phyloP scores from a whole-genome alignment of 35 echinoderm and acorn worm genomes.

The Apostichopus japonicus region DNA sequence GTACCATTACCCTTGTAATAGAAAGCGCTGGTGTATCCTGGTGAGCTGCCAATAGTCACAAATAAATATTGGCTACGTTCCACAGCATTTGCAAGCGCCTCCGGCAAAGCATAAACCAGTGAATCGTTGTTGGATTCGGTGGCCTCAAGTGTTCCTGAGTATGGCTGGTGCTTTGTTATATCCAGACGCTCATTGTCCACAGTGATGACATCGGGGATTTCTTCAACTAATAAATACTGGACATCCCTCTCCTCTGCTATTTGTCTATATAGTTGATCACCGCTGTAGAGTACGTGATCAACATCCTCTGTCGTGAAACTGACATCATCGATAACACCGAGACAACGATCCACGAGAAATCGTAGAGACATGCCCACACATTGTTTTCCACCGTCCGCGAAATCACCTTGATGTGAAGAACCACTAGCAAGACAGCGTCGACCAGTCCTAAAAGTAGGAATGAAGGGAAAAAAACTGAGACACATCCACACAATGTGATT shows the following conservation, averaged over 20 bases:
- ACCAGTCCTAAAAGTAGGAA: too few relatives aligned
- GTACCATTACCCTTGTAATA: too few relatives aligned
- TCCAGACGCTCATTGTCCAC: not conserved
- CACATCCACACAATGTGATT: too few relatives aligned
- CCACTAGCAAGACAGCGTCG: not conserved
- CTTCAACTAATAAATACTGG: not conserved
- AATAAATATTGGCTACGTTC: too few relatives aligned
- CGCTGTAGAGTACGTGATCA: not conserved
- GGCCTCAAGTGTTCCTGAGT: too few relatives aligned
- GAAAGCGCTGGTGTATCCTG: too few relatives aligned
- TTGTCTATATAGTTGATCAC: not conserved
- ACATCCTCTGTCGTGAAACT: not conserved
- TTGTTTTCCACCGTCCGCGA: not conserved
- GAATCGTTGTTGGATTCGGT: too few relatives aligned
- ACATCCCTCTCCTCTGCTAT: not conserved
- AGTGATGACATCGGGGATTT: not conserved
- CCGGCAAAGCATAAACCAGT: too few relatives aligned
- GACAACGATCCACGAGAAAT: not conserved
- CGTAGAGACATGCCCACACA: not conserved
- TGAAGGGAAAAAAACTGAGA: too few relatives aligned
- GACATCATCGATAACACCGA: not conserved
- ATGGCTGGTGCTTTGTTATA: not conserved
- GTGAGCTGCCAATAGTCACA: too few relatives aligned
- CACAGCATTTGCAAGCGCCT: too few relatives aligned
- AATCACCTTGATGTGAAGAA: not conserved